These are phyloP conservation scores for Trichomycterus rosablanca DNA, from an alignment of 2,113 vertebrate genomes.

Conservation along the genomic window DNA sequence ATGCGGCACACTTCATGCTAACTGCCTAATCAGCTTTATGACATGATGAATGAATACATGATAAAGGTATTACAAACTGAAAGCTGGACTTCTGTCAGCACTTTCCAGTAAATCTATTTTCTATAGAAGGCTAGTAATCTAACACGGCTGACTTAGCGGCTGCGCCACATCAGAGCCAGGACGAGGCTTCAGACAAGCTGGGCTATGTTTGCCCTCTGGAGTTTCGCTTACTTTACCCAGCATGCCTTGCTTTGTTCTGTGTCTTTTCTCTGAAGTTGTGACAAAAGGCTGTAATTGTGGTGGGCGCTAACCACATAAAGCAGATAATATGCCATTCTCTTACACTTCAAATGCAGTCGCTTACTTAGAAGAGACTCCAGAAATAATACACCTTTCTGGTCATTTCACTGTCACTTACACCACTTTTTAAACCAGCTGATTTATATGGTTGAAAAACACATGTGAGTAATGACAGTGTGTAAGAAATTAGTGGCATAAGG, in stretches of 20 bases:
- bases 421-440: not conserved
- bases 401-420: slow-evolving; percentile 17
- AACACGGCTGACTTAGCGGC: slow-evolving; percentile 16
- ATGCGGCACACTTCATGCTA: not conserved
- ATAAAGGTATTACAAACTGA: not conserved
- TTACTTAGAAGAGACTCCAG: slow-evolving; percentile 17
- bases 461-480: not conserved
- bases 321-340: slow-evolving; percentile 30
- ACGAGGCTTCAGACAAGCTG: slow-evolving; percentile 14
- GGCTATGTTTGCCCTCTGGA: slow-evolving; percentile 37
- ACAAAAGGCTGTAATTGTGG: slow-evolving; percentile 42
- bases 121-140: slow-evolving; percentile 25
- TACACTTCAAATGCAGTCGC: slow-evolving; percentile 13
- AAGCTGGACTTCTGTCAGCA: not conserved
- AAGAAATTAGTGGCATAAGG: too few species aligned
- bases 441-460: not conserved
- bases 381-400: slow-evolving; percentile 24
- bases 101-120: slow-evolving; percentile 39
- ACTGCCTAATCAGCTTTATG: slow-evolving; percentile 14
- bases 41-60: slow-evolving; percentile 8
- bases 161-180: slow-evolving; percentile 31
- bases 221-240: slow-evolving; percentile 35
- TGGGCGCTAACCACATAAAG: slow-evolving; percentile 19
- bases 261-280: slow-evolving; percentile 11
- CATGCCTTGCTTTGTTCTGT: slow-evolving; percentile 32